Evolutionary conservation across 2,113 vertebrate genomes (phyloP).

Genomic region (Lagopus leucura): DNA sequence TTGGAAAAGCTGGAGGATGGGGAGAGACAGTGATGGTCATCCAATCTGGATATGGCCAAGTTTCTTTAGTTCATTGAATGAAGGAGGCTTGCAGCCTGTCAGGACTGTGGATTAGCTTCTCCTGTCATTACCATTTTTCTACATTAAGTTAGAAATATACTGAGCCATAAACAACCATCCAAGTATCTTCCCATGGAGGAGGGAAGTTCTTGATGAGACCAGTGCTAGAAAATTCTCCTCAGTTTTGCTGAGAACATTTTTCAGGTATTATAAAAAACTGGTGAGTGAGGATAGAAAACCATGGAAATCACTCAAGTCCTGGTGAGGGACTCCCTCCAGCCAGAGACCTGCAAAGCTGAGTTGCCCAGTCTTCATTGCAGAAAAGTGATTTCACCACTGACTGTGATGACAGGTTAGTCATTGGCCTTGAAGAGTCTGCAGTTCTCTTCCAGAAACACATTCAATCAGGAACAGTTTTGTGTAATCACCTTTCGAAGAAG

Average conservation of each 20-base stretch:
- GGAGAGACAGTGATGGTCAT: background rate
- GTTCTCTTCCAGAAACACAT: background rate
- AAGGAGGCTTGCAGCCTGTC: background rate
- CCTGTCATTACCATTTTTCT: background rate
- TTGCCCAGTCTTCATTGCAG: background rate
- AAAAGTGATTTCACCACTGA: background rate
- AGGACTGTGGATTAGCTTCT: too few species aligned
- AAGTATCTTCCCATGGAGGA: background rate
- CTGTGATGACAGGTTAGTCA: rapidly evolving
- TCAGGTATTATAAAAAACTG: background rate
- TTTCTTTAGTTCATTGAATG: background rate
- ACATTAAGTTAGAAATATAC: background rate
- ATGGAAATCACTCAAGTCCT: background rate
- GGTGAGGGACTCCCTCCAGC: background rate
- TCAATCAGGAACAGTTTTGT: background rate
- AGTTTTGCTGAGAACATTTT: background rate
- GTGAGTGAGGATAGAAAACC: background rate
- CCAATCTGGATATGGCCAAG: rapidly evolving
- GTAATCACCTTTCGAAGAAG: background rate
- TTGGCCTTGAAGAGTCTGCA: background rate
- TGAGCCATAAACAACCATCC: background rate
- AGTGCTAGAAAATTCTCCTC: background rate
- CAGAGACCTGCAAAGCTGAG: background rate
- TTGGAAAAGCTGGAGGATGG: background rate
- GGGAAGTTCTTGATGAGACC: background rate